Evolutionary conservation across 1,140 invertebrate species (phyloP).

Genomic region (Pseudomyrmex flavicornis): DNA sequence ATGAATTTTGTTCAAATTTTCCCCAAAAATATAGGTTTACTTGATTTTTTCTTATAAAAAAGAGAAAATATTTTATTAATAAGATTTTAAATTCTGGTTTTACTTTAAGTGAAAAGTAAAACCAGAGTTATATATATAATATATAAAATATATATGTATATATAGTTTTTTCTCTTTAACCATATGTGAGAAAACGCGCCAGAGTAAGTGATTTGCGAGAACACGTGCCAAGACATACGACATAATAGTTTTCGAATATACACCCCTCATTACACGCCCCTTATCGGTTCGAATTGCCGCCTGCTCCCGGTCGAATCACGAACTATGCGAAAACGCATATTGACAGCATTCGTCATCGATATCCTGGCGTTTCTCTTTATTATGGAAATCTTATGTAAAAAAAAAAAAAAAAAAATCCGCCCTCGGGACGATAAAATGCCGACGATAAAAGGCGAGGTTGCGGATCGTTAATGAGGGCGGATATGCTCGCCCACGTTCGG

Average conservation of each 20-base stretch:
- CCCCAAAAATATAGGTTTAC: too few species aligned
- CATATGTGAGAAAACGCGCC: conserved; percentile 3
- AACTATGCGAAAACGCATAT: conserved; percentile 34
- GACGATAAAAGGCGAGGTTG: conserved; percentile 20
- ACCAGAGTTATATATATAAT: too few species aligned
- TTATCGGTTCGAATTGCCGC: conserved; percentile 7
- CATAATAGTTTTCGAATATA: conserved; percentile 53
- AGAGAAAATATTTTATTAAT: too few species aligned
- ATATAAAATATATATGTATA: not conserved
- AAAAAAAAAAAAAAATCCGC: not conserved
- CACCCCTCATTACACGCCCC: conserved; percentile 41
- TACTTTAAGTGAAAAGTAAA: too few species aligned
- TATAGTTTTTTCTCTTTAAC: not conserved
- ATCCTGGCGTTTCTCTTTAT: conserved; percentile 47
- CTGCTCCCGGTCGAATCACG: conserved; percentile 18
- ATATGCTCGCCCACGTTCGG: conserved; percentile 13
- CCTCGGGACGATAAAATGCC: conserved; percentile 5
- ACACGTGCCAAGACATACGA: conserved; percentile 40
- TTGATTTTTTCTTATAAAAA: too few species aligned
- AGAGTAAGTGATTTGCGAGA: conserved; percentile 25
- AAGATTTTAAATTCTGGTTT: too few species aligned
- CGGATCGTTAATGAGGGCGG: conserved; percentile 46
- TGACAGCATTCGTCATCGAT: conserved; percentile 29
- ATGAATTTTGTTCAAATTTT: too few species aligned
- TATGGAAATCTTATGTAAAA: conserved; percentile 47